These are phyloP conservation scores for Silvanus unidentatus DNA, from an alignment of 2,888 invertebrate species.

Conservation along the genomic window DNA sequence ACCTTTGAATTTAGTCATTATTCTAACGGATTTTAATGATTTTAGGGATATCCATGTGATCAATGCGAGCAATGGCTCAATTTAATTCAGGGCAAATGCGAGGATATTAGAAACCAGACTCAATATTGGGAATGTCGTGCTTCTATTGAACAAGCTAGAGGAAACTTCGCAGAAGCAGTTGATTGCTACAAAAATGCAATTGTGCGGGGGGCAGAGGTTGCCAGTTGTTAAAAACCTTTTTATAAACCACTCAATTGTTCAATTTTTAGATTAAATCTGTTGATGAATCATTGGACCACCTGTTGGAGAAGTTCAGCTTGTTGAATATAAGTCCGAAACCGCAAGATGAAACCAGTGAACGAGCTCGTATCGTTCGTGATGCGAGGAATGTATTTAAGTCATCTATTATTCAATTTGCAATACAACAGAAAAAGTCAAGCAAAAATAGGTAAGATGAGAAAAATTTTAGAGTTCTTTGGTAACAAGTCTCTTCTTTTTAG, in stretches of 20 bases:
- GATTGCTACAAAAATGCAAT: conserved; percentile 56
- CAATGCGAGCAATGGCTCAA: conserved; percentile 55
- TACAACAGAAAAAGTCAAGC: conserved; percentile 41
- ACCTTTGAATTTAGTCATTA: conserved; percentile 1
- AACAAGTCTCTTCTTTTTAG: too few species aligned
- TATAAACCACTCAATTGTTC: conserved; percentile 34
- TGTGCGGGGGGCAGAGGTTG: conserved; percentile 53
- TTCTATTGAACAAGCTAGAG: conserved; percentile 51
- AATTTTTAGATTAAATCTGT: conserved; percentile 50
- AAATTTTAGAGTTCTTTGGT: too few species aligned
- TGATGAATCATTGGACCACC: conserved; percentile 51
- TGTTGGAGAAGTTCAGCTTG: conserved; percentile 55
- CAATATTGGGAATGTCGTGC: conserved; percentile 59
- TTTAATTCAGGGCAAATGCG: conserved; percentile 48
- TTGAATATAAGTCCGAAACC: conserved; percentile 49
- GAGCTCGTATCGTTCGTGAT: conserved; percentile 42
- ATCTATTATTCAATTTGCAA: conserved; percentile 54
- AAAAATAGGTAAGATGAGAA: conserved; percentile 26
- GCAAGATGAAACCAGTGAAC: conserved; percentile 22
- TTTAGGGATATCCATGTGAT: conserved; percentile 52
- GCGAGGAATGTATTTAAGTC: conserved; percentile 56
- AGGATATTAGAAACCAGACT: conserved; percentile 43
- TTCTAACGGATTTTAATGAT: background rate
- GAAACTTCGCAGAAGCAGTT: conserved; percentile 53
- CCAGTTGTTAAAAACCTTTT: too few species aligned